Base-by-base conservation (phyloP, 2,797 vertebrate genomes). In the Fratercula arctica region DNA sequence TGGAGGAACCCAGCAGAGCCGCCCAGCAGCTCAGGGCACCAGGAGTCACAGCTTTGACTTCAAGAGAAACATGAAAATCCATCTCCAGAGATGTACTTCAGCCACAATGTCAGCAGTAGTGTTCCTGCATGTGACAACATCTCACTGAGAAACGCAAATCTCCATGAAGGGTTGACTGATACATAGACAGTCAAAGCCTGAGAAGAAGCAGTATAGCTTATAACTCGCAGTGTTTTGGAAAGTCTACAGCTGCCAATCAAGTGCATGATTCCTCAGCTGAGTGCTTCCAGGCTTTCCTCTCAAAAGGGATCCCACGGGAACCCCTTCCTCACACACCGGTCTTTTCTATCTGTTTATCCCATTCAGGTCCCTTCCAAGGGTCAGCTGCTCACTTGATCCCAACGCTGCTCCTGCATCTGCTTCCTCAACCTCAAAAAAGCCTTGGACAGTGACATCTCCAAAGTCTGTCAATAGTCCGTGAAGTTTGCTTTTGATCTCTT, bases 161-260 rank as follows among this genome's bases (percentile, higher is more conserved):
- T 78, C 88, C 45, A 15, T 20, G 54, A 86, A 84, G 51, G 20
- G 21, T 25, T 84, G 67, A 74, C 39, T 18, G 29, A 66, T 28
- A 67, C 0, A 0, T 3, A 51, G 53, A n/a, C 45, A 73, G n/a
- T 35, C 61, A 54, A 76, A 90, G 72, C 11, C 50, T 11, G 21
- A 41, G 48, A 85, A 56, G 20, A 60, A 88, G 63, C 51, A 63
- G 16, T 8, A 11, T 6, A 48, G 46, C 18, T 61, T 60, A 10
- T 24, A 82, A 48, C 16, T 72, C 3, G 2, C 23, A 61, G 37
- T 37, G 17, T n/a, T 90, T 91, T 67, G 72, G 53, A n/a, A 67
- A n/a, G 70, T 72, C 37, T 80, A 20, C 37, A 87, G 70, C 59
- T 85, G 48, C 43, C 70, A 64, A 12, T 64, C 18, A 45, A 63